phyloP scores from a whole-genome alignment of 2,797 vertebrate species.

The Macropus fuliginosus region DNA sequence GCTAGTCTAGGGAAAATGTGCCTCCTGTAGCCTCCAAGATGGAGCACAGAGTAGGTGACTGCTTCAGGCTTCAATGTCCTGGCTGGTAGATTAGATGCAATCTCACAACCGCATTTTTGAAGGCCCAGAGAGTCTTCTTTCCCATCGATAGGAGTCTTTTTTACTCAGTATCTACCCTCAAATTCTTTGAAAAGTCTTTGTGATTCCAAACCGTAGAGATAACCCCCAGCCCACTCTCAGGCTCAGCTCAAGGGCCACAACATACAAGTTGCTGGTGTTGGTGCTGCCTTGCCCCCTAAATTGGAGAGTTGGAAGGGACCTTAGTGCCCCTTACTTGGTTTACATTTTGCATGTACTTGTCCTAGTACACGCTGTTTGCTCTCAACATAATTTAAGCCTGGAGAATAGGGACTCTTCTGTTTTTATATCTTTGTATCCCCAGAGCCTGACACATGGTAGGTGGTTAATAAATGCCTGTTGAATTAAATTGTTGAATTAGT shows the following conservation, averaged over 20 bases:
- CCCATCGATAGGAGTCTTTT: neutral
- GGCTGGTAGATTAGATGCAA: neutral
- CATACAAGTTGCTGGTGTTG: neutral
- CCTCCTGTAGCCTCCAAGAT: neutral
- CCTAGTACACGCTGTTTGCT: neutral
- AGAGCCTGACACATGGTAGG: neutral
- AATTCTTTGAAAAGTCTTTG: neutral
- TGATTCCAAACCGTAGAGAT: neutral
- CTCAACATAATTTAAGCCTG: neutral
- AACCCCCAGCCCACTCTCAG: neutral
- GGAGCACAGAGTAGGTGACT: neutral
- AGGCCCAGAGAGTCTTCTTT: neutral
- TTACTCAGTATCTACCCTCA: neutral
- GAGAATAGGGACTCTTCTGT: neutral
- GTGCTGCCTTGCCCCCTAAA: neutral
- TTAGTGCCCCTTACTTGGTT: neutral
- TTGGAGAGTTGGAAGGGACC: neutral
- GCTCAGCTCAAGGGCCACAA: neutral
- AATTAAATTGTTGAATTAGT: neutral
- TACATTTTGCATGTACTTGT: neutral
- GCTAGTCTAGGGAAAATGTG: neutral
- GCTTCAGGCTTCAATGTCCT: neutral
- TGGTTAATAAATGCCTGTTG: neutral
- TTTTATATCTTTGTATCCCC: neutral
- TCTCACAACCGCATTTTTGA: neutral